Percentiles rank a stretch among this genome's conserved stretches.
Evolutionary conservation across 2,113 vertebrate genomes (phyloP).

Genomic region (Oreotrochilus melanogaster): DNA sequence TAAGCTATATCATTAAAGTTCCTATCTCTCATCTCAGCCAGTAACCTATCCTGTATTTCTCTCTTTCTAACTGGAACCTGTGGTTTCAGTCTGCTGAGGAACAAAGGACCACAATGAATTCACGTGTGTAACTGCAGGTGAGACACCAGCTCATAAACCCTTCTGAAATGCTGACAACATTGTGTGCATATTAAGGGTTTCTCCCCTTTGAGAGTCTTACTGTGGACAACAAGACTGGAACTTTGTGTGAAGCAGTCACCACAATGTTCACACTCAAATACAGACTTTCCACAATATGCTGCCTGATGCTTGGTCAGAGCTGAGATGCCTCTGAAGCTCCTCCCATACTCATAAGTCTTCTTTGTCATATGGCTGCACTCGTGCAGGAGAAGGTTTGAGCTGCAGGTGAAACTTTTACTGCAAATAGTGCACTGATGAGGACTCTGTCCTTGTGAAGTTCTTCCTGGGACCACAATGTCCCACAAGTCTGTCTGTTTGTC

Average conservation of each 20-base stretch:
- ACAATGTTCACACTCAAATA: not conserved
- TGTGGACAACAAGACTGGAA: not conserved
- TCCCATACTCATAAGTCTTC: conserved; percentile 1
- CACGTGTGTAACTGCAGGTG: fast-evolving
- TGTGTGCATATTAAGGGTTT: not conserved
- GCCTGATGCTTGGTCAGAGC: not conserved
- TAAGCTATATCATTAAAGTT: not conserved
- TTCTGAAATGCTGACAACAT: not conserved
- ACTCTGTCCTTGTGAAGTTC: not conserved
- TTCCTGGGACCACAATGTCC: not conserved
- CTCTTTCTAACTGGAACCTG: too few relatives aligned
- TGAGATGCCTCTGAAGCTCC: conserved; percentile 18
- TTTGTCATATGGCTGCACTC: conserved; percentile 12
- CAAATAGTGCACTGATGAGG: conserved; percentile 46
- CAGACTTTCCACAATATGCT: not conserved
- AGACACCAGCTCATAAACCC: not conserved
- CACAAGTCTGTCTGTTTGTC: not conserved
- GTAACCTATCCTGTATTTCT: not conserved
- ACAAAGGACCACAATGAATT: not conserved
- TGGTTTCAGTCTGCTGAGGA: not conserved
- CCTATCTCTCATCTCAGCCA: not conserved
- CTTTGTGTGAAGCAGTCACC: not conserved
- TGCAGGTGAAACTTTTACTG: conserved; percentile 59
- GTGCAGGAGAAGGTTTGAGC: conserved; percentile 48
- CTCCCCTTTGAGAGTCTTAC: not conserved